Evolutionary conservation across 2,797 vertebrate genomes (phyloP), one percentile per base, ranked within the genome.

Genomic region (Harpagifer antarcticus): DNA sequence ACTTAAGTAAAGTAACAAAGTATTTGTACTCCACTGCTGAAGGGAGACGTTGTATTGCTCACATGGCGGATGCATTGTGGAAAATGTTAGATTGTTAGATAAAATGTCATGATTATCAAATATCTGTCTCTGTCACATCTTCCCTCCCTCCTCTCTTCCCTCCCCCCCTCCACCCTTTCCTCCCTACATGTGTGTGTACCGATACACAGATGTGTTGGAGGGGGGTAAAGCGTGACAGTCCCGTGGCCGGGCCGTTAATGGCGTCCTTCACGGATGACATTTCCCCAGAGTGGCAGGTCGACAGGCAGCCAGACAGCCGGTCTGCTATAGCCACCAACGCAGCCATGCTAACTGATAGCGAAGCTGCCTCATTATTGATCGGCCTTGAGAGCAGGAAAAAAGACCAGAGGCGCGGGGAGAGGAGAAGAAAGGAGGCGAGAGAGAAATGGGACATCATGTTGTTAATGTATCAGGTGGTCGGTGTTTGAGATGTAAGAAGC

Each of bases 261-360:
- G 58, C n/a, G 77, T 87, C 89, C 90, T 91, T 93, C 82, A 88
- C 10, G 78, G 88, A 72, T 85, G 79, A 87, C 74, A 77, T 86
- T 81, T 71, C 81, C 74, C 78, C 16, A 52, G 75, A 84, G 79
- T 59, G 54, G 76, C 68, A 79, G 76, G 43, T 15, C n/a, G 53
- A 54, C 62, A 59, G 37, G 12, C 50, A 20, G 52, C 15, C 47
- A 44, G 63, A 5, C 54, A 56, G 54, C 43, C 48, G 47, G 60
- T 14, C 48, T 8, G 40, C 47, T 37, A 3, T 12, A 19, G 52
- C 19, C 60, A 59, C 68, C 53, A 55, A 67, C 56, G 16, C 63
- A 44, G 72, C 68, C 61, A 42, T 47, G 74, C 79, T 82, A 78
- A 82, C 78, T 71, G 80, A 83, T 68, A 83, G 72, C 49, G 49